phyloP scores from a whole-genome alignment of 2,113 vertebrate species.

The Epinephelus fuscoguttatus region DNA sequence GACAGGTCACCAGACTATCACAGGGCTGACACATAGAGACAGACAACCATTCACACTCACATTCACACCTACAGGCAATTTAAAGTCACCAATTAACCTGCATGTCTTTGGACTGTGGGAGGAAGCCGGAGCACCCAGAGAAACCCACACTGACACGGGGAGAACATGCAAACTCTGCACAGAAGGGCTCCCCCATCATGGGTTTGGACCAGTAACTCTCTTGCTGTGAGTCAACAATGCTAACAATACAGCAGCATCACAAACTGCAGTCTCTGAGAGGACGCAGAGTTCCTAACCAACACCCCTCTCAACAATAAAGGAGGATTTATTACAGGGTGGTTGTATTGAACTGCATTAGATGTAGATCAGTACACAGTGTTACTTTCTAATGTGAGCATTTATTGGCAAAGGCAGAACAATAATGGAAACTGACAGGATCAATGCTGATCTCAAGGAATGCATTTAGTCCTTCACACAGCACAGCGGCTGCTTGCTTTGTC shows the following conservation, averaged over 20 bases:
- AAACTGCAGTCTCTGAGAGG: not conserved
- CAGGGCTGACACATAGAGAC: no score
- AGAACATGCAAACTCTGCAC: no score
- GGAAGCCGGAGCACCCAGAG: no score
- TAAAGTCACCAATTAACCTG: no score
- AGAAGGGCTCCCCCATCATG: no score
- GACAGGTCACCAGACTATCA: no score
- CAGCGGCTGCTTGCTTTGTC: not conserved
- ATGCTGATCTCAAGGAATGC: not conserved
- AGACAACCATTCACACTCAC: no score
- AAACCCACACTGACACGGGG: no score
- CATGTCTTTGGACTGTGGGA: no score
- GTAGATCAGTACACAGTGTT: not conserved
- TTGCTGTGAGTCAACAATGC: no score
- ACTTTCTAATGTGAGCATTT: slow-evolving; percentile 14
- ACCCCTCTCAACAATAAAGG: not conserved
- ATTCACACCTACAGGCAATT: no score
- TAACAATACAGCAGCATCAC: not conserved
- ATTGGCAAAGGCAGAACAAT: not conserved
- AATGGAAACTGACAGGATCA: not conserved
- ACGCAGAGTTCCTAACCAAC: not conserved
- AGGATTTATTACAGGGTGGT: not conserved
- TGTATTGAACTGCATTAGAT: not conserved
- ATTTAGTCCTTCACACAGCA: not conserved
- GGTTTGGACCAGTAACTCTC: no score